Base-by-base conservation (phyloP, 2,888 invertebrate genomes). In the Volucella inanis region DNA sequence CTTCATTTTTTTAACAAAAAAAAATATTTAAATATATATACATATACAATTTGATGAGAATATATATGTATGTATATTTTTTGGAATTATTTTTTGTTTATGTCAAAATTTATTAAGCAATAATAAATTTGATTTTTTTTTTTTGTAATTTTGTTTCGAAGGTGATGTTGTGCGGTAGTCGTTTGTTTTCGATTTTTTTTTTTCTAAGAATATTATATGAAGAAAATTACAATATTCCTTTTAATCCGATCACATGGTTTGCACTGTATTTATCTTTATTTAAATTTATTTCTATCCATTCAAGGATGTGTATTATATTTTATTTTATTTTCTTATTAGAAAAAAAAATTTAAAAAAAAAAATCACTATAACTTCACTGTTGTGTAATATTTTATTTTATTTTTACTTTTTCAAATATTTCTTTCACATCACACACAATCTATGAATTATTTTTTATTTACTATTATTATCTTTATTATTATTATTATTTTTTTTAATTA, bases 311-410 rank as follows among this genome's bases (percentile, higher is more conserved):
- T 31, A 31, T 31, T 61, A 8, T 57, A 15, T 70, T 11, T 8
- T 43, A 12, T 41, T 38, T 3, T 4, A 52, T 18, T 39, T 74
- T 39, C 55, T 75, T 50, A 50, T 59, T 45, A 31, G 31, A 31
- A 31, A 45, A 52, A 18, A 18, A 18, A 18, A 18, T 14, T 75
- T 50, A 22, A 4, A 50, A 72, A 61, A 52, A 59, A 62, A 59
- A 22, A 41, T 62, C 61, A 47, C 50, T 39, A 12, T 47, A 22
- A 55, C 55, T 55, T 55, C 50, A 55, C 38, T 61, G 70, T 59
- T 59, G 74, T 79, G 79, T 62, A 15, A 77, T 65, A 52, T 47
- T 49, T 72, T 59, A 11, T 75, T 15, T 59, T 38, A 38, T 78
- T 68, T 74, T 55, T 18, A 50, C 45, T 55, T 43, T 43, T 15